These are phyloP conservation scores for Fopius arisanus DNA, from an alignment of 1,140 invertebrate genomes.

Conservation along the genomic window DNA sequence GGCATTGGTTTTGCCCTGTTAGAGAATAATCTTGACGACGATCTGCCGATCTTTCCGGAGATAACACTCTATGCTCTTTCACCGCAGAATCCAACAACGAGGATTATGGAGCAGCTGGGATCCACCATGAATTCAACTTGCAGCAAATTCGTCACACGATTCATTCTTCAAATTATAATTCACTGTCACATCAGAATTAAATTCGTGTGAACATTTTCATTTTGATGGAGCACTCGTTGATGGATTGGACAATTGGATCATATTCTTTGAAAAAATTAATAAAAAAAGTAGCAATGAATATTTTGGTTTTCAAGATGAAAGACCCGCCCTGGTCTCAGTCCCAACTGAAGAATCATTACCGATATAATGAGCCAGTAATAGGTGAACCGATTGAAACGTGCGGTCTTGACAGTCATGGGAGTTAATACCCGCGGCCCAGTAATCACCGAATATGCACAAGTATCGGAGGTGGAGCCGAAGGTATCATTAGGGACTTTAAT, in stretches of 20 bases:
- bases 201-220: constrained; percentile 3
- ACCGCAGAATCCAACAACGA: constrained; percentile 40
- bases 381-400: constrained; percentile 39
- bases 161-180: neutral
- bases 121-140: constrained; percentile 15
- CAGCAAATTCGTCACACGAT: neutral
- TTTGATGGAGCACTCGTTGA: neutral
- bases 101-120: constrained; percentile 59
- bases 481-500: constrained; percentile 60
- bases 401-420: constrained; percentile 54
- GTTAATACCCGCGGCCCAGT: constrained; percentile 51
- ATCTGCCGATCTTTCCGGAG: constrained; percentile 53
- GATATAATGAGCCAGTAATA: constrained; percentile 57
- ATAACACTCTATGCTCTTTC: constrained; percentile 53
- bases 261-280: neutral
- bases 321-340: constrained; percentile 43
- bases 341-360: neutral
- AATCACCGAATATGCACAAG: constrained; percentile 34
- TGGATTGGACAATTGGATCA: too few species aligned
- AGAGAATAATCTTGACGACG: constrained; percentile 54
- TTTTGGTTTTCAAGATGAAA: neutral
- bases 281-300: neutral
- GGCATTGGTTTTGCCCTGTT: constrained; percentile 55
- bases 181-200: neutral
- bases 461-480: constrained; percentile 46